Evolutionary conservation across 2,888 invertebrate genomes (phyloP).

Genomic region (Alviniconcha strummeri): DNA sequence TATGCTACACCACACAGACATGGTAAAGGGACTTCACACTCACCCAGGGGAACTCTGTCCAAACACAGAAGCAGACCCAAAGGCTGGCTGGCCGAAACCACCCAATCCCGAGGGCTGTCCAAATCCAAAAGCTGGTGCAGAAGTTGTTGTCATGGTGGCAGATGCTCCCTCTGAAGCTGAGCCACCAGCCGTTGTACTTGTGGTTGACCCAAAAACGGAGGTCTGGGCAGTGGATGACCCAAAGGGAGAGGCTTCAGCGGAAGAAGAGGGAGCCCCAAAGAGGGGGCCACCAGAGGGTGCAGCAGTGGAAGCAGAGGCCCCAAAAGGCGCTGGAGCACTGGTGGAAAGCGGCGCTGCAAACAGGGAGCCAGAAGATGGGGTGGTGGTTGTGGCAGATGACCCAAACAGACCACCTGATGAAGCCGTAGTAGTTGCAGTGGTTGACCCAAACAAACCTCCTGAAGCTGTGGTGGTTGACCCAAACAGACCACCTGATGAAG

Average conservation of each 20-base stretch:
- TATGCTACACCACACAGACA: no score
- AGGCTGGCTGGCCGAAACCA: slow-evolving; percentile 26
- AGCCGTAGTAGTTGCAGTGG: slow-evolving; percentile 24
- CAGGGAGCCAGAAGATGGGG: slow-evolving; percentile 30
- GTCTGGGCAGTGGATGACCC: slow-evolving; percentile 34
- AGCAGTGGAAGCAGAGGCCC: neutral
- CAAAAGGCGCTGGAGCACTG: slow-evolving; percentile 18
- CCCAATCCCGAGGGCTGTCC: slow-evolving; percentile 14
- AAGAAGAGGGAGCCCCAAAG: slow-evolving; percentile 6
- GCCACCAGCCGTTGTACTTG: slow-evolving; percentile 23
- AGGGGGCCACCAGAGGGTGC: neutral
- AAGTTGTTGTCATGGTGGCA: slow-evolving; percentile 21
- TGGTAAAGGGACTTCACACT: neutral
- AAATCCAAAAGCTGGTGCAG: slow-evolving; percentile 1
- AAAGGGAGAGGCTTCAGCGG: slow-evolving; percentile 38
- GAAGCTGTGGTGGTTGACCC: slow-evolving; percentile 28
- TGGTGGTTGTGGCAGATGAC: slow-evolving; percentile 2
- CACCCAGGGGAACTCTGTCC: slow-evolving; percentile 30
- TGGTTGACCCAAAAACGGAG: slow-evolving; percentile 35
- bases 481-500: slow-evolving; percentile 35
- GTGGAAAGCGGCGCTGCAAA: neutral
- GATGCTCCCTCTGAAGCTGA: slow-evolving; percentile 40
- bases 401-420: slow-evolving; percentile 26
- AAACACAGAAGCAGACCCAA: slow-evolving; percentile 23
- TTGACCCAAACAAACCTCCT: slow-evolving; percentile 37